Evolutionary conservation across 2,797 vertebrate species (phyloP).

Genomic region (Pelochelys cantorii): DNA sequence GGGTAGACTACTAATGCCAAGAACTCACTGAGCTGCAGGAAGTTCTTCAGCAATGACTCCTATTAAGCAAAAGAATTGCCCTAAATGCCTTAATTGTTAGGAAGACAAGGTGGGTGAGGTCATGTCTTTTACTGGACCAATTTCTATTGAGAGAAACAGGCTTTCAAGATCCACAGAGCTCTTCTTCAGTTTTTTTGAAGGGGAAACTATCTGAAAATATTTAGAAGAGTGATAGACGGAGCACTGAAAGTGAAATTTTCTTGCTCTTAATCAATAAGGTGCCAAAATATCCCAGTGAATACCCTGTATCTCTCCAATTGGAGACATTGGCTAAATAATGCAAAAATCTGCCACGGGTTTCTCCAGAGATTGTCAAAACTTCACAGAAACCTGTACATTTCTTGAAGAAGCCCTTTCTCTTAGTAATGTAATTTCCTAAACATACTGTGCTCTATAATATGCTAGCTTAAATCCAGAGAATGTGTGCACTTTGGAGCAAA

Average conservation of each 20-base stretch:
- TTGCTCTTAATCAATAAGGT: background rate
- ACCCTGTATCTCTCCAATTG: background rate
- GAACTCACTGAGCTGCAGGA: background rate
- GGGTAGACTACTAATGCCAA: background rate
- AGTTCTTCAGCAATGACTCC: background rate
- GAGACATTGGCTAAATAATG: background rate
- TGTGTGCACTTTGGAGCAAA: background rate
- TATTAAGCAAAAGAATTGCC: accelerated
- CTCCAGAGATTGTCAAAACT: background rate
- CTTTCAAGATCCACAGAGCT: background rate
- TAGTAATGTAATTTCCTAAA: background rate
- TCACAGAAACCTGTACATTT: background rate
- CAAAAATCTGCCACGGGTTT: background rate
- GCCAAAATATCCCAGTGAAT: background rate
- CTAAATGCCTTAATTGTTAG: background rate
- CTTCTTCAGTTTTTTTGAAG: background rate
- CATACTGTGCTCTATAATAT: background rate
- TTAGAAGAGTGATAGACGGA: background rate
- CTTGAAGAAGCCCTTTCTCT: background rate
- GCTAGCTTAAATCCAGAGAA: background rate
- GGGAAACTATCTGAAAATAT: background rate
- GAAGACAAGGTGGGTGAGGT: background rate
- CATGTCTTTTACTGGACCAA: background rate
- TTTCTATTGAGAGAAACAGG: background rate
- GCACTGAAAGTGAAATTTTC: background rate